A percentile compares a stretch with the other conserved stretches of the same genome.
Evolutionary conservation across 2,797 vertebrate species (phyloP).

Genomic region (Hemitrygon akajei): DNA sequence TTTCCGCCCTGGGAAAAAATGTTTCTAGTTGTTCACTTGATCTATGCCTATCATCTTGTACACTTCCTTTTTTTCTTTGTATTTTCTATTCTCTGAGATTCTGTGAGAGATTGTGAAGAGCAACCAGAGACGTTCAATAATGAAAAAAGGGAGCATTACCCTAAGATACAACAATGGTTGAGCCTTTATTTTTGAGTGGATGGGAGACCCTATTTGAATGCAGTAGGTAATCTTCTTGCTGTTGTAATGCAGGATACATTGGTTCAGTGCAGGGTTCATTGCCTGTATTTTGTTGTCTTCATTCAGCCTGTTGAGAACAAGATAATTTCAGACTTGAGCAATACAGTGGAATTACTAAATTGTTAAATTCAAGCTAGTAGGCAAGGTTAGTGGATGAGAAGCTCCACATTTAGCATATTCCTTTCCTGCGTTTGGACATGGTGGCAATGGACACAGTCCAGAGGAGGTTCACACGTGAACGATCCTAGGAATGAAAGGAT

Average conservation of each 20-base stretch:
- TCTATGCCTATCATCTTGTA: too few species aligned
- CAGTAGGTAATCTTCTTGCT: background rate
- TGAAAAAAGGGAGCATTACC: background rate
- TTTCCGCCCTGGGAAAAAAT: too few species aligned
- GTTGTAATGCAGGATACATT: background rate
- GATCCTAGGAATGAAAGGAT: too few species aligned
- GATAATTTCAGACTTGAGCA: background rate
- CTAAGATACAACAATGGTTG: background rate
- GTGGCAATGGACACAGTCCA: too few species aligned
- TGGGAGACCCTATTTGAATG: background rate
- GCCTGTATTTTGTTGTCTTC: background rate
- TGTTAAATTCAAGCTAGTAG: background rate
- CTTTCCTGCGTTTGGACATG: background rate
- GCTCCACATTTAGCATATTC: background rate
- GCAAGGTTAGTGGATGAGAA: background rate
- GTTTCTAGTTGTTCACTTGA: too few species aligned
- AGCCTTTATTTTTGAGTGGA: background rate
- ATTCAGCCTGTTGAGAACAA: conserved; percentile 7
- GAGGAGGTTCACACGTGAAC: too few species aligned
- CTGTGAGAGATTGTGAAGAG: background rate
- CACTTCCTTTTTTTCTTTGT: too few species aligned
- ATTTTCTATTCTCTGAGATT: background rate
- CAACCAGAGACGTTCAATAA: background rate
- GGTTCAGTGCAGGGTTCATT: background rate
- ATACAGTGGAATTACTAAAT: background rate